Base-by-base conservation (phyloP, 2,888 invertebrate species). In the Eristalis arbustorum region DNA sequence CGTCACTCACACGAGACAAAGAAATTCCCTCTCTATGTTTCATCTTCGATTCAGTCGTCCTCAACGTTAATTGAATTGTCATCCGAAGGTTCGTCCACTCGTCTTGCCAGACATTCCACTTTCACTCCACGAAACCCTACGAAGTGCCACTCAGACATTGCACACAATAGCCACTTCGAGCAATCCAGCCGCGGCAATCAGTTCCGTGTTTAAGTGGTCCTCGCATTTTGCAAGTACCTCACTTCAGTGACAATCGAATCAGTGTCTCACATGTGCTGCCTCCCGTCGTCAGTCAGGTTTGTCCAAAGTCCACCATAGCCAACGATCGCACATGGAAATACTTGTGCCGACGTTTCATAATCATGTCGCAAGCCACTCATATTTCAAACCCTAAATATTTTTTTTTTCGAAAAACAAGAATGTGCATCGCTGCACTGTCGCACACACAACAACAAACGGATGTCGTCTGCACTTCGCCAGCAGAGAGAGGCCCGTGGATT, bases 311-410 rank as follows among this genome's bases (percentile, higher is more conserved):
- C 83, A 72, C 42, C 40, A n/a, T n/a, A n/a, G 68, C 22, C 14
- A 77, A 25, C 8, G 13, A 63, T 25, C 23, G 56, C 22, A 72
- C 64, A 63, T 6, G 13, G 18, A 31, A 62, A 64, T 56, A 49
- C 25, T 83, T 59, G 31, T 71, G 87, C 63, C 71, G 61, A 79
- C 78, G 87, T 83, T 67, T 82, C 73, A 71, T 61, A 78, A 74
- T 40, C 71, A 67, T 67, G 62, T 74, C 78, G 74, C 34, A 66
- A 22, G 71, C 18, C 67, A 66, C 66, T 67, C 68, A 74, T 69
- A 77, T 85, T 85, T 77, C 79, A 67, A 37, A 22, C 57, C 76
- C 72, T 10, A 34, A 82, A 40, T 63, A 62, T 49, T 76, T 37
- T 22, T 40, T 37, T 80, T 25, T 13, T 34, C 13, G 18, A 82